Conservation (phyloP, 2,797 vertebrate genomes). For the Rhinoraja longicauda region DNA sequence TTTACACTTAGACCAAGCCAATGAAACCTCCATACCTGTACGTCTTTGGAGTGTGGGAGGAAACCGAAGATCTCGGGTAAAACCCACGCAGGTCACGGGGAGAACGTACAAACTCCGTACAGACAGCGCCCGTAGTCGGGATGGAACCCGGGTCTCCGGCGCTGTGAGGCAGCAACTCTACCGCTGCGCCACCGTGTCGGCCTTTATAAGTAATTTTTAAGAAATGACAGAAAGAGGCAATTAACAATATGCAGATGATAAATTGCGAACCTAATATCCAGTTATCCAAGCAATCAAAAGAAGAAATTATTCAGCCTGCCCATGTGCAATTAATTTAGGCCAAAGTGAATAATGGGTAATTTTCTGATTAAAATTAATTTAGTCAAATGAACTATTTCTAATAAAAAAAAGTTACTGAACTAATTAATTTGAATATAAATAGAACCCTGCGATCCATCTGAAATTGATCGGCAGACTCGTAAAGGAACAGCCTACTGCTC, state of each 20-base stretch:
- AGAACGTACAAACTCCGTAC: no score
- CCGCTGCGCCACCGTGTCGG: no score
- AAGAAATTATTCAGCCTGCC: not conserved
- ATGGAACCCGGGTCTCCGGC: no score
- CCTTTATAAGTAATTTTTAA: not conserved
- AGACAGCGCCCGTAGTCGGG: no score
- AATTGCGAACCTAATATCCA: not conserved
- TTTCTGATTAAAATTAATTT: constrained; percentile 32
- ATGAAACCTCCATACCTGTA: no score
- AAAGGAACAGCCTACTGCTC: not conserved
- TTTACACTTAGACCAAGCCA: no score
- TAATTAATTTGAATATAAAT: not conserved
- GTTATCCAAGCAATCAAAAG: not conserved
- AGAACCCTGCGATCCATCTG: not conserved
- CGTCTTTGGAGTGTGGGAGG: no score
- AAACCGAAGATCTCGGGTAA: no score
- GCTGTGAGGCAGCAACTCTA: no score
- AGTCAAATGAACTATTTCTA: not conserved
- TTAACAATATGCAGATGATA: not conserved
- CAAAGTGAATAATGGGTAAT: constrained; percentile 9
- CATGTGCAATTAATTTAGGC: not conserved
- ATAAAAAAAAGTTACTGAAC: constrained; percentile 15
- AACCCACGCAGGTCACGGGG: no score
- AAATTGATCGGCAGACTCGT: not conserved
- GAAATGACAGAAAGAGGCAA: not conserved